These are phyloP conservation scores for Sapayoa aenigma DNA, from an alignment of 2,113 vertebrate genomes.

Conservation along the genomic window DNA sequence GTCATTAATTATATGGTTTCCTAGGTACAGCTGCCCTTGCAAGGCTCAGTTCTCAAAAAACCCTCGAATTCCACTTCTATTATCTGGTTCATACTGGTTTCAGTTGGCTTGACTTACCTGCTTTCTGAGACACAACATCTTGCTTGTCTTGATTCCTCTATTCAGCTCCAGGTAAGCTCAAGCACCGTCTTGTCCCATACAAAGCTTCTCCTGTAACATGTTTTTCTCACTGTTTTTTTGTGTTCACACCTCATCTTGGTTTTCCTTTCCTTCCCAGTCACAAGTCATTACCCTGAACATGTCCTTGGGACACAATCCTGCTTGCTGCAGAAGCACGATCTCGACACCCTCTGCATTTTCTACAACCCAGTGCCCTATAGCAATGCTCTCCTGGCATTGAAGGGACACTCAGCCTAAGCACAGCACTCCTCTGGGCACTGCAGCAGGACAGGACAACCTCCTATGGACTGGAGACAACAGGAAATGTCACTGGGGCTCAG, in stretches of 20 bases:
- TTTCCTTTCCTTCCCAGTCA: not conserved
- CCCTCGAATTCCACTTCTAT: not conserved
- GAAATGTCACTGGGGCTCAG: not conserved
- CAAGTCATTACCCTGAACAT: not conserved
- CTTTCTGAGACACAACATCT: not conserved
- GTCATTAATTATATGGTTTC: not conserved
- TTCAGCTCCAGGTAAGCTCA: not conserved
- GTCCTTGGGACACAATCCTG: not conserved
- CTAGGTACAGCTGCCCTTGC: not conserved
- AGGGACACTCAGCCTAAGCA: not conserved
- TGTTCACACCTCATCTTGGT: not conserved
- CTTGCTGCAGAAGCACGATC: not conserved
- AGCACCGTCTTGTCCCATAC: not conserved
- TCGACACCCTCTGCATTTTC: not conserved
- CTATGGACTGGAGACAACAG: not conserved
- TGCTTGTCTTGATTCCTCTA: not conserved
- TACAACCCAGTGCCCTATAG: not conserved
- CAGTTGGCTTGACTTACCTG: not conserved
- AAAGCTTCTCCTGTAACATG: not conserved
- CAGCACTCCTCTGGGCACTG: fast-evolving
- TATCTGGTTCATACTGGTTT: not conserved
- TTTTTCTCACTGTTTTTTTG: not conserved
- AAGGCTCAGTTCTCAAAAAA: not conserved
- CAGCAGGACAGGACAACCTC: fast-evolving
- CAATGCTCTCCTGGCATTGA: not conserved